Evolutionary conservation across 2,797 vertebrate species (phyloP).

Genomic region (Carcharodon carcharias): DNA sequence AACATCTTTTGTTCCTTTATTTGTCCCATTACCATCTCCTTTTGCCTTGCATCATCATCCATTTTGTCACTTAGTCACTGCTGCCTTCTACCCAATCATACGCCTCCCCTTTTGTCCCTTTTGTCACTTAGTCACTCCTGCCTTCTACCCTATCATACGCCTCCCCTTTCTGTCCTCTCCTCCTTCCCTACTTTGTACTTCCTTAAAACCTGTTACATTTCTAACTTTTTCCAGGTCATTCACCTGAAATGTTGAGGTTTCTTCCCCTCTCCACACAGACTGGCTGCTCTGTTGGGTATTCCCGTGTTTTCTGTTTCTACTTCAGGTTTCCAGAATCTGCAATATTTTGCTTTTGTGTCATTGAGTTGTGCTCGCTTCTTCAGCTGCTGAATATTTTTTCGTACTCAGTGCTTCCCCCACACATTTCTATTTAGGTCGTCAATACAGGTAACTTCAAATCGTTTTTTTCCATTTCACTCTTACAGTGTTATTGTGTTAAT

Average conservation of each 20-base stretch:
- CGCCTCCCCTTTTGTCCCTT: background rate
- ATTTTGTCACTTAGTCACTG: background rate
- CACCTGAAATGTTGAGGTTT: background rate
- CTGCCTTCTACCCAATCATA: background rate
- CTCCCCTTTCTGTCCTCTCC: background rate
- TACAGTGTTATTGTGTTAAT: background rate
- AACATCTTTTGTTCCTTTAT: background rate
- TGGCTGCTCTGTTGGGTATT: background rate
- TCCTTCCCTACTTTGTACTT: background rate
- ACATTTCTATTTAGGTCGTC: background rate
- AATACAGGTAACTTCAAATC: background rate
- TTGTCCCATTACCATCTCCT: background rate
- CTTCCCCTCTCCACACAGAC: background rate
- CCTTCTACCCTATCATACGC: background rate
- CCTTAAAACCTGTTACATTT: background rate
- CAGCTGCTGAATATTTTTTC: background rate
- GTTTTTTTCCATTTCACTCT: constrained; percentile 2
- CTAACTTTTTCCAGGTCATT: background rate
- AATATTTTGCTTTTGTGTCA: background rate
- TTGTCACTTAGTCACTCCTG: too few species aligned
- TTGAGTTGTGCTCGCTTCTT: background rate
- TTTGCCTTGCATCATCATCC: too few species aligned
- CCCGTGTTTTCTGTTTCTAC: background rate
- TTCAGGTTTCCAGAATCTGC: background rate
- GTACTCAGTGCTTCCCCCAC: background rate